Base-by-base conservation (phyloP, 2,113 vertebrate species). In the Oncorhynchus gorbuscha region DNA sequence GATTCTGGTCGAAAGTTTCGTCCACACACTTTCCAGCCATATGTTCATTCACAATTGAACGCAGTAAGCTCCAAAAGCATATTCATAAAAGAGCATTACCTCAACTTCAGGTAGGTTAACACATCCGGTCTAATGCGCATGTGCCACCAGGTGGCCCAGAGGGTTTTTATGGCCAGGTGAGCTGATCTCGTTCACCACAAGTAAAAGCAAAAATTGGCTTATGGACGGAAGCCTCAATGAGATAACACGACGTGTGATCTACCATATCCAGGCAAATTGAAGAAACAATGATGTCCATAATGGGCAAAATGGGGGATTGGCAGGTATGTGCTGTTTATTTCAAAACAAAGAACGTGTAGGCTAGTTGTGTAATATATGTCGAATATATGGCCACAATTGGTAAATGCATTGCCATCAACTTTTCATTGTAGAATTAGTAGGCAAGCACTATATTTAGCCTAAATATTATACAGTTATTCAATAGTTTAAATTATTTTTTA, bases 221-320 rank as follows among this genome's bases (percentile, higher is more conserved):
- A 91, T 93, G 90, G 89, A 92, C 92, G 91, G 84, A 87, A 92
- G 90, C 89, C 88, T 93, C 85, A 88, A 92, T 93, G 90, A 90
- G 92, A 92, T 91, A 93, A 89, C 87, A 90, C 84, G 88, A 86
- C 90, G 92, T 89, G 91, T 94, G 92, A 95, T 91, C 93, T 72
- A 90, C 84, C 79, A 45, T 68, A 78, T 76, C 81, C 79, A 87
- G 75, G 85, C 79, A 55, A 16, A 55, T 55, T 85, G 84, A 91
- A 82, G 86, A 92, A 83, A 77, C 87, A 84, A 93, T 80, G 89
- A 98, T 98, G 96, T 97, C 97, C 93, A 83, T 98, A 89, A 95
- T 97, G 90, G 96, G 94, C 90, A 96, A 95, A 93, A 98, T 98
- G 95, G 95, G 95, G 84, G 97, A 97, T 88, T 98, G 97, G 97